These are phyloP conservation scores for Oncorhynchus mykiss DNA, from an alignment of 2,113 vertebrate genomes.

Conservation along the genomic window DNA sequence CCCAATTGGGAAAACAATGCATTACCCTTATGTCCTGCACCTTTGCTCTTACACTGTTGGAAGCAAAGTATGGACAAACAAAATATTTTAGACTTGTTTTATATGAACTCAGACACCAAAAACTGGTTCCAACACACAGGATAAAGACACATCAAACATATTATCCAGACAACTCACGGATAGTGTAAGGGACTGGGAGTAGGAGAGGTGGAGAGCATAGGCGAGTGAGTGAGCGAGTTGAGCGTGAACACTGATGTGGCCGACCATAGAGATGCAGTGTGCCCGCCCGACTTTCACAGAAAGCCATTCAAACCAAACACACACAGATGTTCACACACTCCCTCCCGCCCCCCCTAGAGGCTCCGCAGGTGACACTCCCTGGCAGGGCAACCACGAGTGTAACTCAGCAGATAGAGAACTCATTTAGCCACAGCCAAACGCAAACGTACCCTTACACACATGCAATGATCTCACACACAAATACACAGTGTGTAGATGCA, in stretches of 20 bases:
- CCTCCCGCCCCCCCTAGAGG: constrained; percentile 28
- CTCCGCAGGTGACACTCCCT: constrained; percentile 53
- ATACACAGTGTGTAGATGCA: constrained; percentile 3
- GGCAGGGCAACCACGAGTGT: constrained; percentile 10
- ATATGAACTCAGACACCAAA: constrained; percentile 36
- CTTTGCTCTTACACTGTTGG: constrained; percentile 19
- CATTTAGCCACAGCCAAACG: constrained; percentile 27
- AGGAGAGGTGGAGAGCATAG: constrained; percentile 24
- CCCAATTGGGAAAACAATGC: background rate
- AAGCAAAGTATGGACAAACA: constrained; percentile 7
- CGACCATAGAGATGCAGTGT: constrained; percentile 55
- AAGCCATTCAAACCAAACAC: constrained; percentile 38
- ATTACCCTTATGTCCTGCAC: background rate
- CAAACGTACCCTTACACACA: background rate
- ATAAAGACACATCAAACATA: constrained; percentile 9
- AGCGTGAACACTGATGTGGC: constrained; percentile 61
- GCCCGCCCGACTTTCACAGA: constrained; percentile 37
- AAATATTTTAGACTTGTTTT: constrained; percentile 32
- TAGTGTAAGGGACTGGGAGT: constrained; percentile 41
- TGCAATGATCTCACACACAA: background rate
- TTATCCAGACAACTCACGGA: constrained; percentile 28
- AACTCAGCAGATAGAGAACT: constrained; percentile 34
- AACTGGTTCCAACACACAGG: background rate
- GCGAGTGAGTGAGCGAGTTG: constrained; percentile 20
- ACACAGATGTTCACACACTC: constrained; percentile 38